Conservation (phyloP, 2,113 vertebrate genomes). For the Rafetus swinhoei region DNA sequence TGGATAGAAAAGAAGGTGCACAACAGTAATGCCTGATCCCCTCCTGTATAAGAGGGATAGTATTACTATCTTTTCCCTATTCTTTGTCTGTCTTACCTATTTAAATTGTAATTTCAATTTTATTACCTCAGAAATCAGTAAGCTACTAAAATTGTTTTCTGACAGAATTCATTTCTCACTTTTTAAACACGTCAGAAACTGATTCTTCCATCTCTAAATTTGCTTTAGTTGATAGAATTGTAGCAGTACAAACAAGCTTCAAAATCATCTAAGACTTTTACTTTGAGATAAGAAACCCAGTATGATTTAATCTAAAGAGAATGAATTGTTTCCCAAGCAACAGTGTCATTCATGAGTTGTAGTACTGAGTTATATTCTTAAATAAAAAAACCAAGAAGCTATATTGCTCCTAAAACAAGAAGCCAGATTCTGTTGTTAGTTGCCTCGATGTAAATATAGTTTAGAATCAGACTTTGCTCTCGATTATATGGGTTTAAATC, state of each 20-base stretch:
- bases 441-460: background rate
- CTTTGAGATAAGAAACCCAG: background rate
- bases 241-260: background rate
- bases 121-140: background rate
- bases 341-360: background rate
- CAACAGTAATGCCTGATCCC: background rate
- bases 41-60: background rate
- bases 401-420: background rate
- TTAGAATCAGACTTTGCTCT: background rate
- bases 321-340: background rate
- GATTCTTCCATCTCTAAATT: background rate
- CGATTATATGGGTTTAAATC: background rate
- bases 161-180: background rate
- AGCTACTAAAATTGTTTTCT: background rate
- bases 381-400: background rate
- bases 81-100: background rate
- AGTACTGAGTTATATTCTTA: background rate
- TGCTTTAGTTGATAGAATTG: background rate
- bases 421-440: background rate
- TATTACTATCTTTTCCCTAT: background rate
- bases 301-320: background rate
- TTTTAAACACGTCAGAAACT: background rate
- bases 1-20: background rate
- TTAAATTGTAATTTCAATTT: background rate
- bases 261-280: background rate